Base-by-base conservation (phyloP, 2,888 invertebrate species). In the Panzeria rudis region DNA sequence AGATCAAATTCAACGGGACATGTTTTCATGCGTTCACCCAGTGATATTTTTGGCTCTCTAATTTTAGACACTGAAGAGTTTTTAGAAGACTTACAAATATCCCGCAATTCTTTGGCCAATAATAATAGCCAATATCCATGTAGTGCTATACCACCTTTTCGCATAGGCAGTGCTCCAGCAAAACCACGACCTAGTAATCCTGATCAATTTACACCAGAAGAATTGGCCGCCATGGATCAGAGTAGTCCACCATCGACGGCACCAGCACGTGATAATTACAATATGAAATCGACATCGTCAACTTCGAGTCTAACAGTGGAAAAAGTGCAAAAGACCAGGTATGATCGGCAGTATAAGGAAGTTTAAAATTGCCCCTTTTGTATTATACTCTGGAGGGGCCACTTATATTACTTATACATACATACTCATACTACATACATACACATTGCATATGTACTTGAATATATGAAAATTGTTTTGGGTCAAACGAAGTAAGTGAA, bases 1-100 rank as follows among this genome's bases (percentile, higher is more conserved):
- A 94, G 96, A 87, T 96, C 96, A 1, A 96, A 96, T 90, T 96
- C 96, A 0, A 94, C 95, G 88, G 92, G 94, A 0, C 94, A 94
- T 41, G 93, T 94, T 35, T 93, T 93, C 68, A 92, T 93, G 91
- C 91, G 94, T 91, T 93, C 95, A 90, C 87, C 95, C 89, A 90
- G 94, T 87, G 92, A 96, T 91, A 92, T 95, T 89, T 92, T 94
- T 90, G 93, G 94, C 38, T 94, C 94, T 0, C 90, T 94, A 7
- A 91, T 96, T 29, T 92, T 93, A 81, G 94, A 95, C 92, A 91
- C 95, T 80, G 92, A 94, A 91, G 91, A 94, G 89, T 93, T 95
- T 90, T 88, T 94, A 25, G 93, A 94, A 81, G 92, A 93, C 82
- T 83, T 92, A 61, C 91, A 92, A 86, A 88, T 89, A 29, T 90